Base-by-base conservation (phyloP, 2,888 invertebrate genomes). In the Holacanthella duospinosa region DNA sequence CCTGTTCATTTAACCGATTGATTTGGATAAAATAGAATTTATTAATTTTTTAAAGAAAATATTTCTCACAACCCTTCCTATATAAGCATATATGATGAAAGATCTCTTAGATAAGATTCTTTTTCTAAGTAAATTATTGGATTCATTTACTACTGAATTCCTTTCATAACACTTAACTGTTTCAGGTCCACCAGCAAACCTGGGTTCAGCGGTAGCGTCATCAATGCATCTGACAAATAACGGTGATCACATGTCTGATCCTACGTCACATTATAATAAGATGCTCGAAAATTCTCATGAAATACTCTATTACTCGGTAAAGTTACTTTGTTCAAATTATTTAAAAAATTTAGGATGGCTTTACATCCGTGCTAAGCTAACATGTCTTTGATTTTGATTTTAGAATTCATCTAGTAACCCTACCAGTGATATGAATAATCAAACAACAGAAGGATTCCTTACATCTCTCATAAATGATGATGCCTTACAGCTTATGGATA, bases 401-500 rank as follows among this genome's bases (percentile, higher is more conserved):
- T 44, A 44, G 59, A 59, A 27, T 44, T 70, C 74, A 12, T 75
- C 83, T 83, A 83, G 83, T 75, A 77, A 80, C 62, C 83, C 87
- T 2, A 64, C 48, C 55, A 82, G 85, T 55, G 84, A 85, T 73
- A 80, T 85, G 75, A 85, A 57, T 58, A 74, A 85, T 77, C 86
- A 86, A 76, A 87, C 86, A 43, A 84, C 85, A 27, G 93, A 93
- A 74, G 90, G 90, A 54, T 89, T 92, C 75, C 84, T 93, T 44
- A 90, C 90, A 67, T 89, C 90, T 1, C 48, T 48, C 12, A 87
- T 92, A 60, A 89, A 89, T 75, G 92, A 92, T 72, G 92, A 92
- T 75, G 91, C 91, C 75, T 80, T 92, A 43, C 91, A 91, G 75
- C 82, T 92, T 59, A 90, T 93, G 90, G 91, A 92, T 74, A 90